Conservation (phyloP, 2,888 invertebrate species). For the Sthenelais limicola region DNA sequence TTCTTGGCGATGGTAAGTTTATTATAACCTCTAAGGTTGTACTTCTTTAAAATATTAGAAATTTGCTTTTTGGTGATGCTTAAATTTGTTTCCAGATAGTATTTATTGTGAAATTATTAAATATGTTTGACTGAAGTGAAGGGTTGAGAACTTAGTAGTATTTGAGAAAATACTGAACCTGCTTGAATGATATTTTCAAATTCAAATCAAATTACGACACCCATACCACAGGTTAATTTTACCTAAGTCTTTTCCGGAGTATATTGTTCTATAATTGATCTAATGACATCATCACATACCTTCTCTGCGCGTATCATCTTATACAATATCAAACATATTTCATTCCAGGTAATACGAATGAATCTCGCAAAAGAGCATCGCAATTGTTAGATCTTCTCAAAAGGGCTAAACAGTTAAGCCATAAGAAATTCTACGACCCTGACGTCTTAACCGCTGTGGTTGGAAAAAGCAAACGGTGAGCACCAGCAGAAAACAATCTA, state of each 20-base stretch:
- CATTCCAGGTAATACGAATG: conserved; percentile 45
- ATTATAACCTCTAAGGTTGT: no score
- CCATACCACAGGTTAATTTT: no score
- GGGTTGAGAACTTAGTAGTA: no score
- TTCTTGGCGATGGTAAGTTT: conserved; percentile 54
- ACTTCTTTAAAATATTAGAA: background rate
- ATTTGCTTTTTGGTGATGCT: background rate
- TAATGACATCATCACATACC: no score
- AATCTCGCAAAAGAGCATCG: conserved; percentile 50
- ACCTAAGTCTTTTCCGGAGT: no score
- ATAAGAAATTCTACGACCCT: conserved; percentile 57
- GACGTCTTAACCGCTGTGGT: conserved; percentile 27
- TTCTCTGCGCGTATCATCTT: background rate
- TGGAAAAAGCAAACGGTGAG: conserved; percentile 7
- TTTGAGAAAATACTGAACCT: no score
- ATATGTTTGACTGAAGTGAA: no score
- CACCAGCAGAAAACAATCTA: no score
- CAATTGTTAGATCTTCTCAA: conserved; percentile 59
- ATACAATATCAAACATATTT: background rate
- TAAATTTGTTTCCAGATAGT: background rate
- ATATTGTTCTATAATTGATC: no score
- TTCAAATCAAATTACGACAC: no score
- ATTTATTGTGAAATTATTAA: background rate
- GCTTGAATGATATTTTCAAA: no score
- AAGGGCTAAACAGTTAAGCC: conserved; percentile 59